phyloP scores from a whole-genome alignment of 2,888 invertebrate species.

The Enoplolaimus lenunculus region DNA sequence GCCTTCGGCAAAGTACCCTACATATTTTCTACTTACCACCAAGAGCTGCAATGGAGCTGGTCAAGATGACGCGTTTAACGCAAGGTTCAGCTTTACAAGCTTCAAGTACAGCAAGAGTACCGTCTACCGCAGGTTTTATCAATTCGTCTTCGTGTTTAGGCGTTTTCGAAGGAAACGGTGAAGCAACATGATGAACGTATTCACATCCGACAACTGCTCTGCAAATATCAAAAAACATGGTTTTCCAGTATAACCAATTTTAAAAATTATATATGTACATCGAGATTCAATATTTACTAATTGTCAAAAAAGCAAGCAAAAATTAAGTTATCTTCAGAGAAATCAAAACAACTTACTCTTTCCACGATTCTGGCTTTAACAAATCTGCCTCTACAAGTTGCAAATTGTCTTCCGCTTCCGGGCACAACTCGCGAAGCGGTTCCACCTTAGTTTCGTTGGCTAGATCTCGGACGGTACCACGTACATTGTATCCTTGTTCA shows the following conservation, averaged over 20 bases:
- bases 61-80: constrained; percentile 47
- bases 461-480: constrained; percentile 44
- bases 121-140: constrained; percentile 45
- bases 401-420: constrained; percentile 42
- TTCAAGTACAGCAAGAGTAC: constrained; percentile 45
- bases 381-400: constrained; percentile 48
- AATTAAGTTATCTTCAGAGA: no score
- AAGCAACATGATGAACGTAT: constrained; percentile 19
- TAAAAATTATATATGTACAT: no score
- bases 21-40: no score
- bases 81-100: constrained; percentile 43
- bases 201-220: constrained; percentile 20
- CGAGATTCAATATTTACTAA: no score
- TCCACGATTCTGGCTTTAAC: constrained; percentile 24
- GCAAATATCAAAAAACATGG: no score
- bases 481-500: constrained; percentile 45
- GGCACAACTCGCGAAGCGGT: constrained; percentile 24
- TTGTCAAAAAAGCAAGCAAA: no score
- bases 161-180: constrained; percentile 12
- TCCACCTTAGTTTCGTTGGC: constrained; percentile 30
- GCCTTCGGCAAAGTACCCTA: no score
- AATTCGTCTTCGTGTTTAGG: constrained; percentile 32
- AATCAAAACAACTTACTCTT: constrained; percentile 1
- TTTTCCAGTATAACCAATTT: no score
- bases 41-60: constrained; percentile 44